Percentiles rank a stretch among this genome's conserved stretches.
Conservation (phyloP, 2,888 invertebrate genomes). For the Cepaea hortensis region DNA sequence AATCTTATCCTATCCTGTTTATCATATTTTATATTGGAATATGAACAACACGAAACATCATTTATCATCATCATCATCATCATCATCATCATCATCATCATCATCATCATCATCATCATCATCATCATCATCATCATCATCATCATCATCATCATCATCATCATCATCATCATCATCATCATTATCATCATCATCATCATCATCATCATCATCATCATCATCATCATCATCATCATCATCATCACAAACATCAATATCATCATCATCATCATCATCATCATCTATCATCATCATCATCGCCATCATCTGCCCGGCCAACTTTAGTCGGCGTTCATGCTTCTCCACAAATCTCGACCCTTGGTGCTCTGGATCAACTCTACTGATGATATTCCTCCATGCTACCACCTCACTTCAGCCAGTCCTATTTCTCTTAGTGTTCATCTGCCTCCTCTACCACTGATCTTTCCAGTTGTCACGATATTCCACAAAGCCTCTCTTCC, state of each 20-base stretch:
- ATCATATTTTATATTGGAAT: background rate
- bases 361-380: no score
- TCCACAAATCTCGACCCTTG: no score
- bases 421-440: no score
- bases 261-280: background rate
- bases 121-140: background rate
- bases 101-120: background rate
- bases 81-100: background rate
- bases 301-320: no score
- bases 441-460: no score
- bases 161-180: background rate
- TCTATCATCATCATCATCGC: background rate
- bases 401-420: no score
- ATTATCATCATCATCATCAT: background rate
- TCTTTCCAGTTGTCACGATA: no score
- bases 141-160: background rate
- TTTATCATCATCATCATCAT: background rate
- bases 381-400: no score
- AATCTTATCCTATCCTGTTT: background rate
- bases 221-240: background rate
- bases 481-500: no score
- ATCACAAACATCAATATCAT: background rate
- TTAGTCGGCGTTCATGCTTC: no score
- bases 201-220: background rate
- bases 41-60: background rate